Conservation (phyloP, 1,140 invertebrate species). For the Drosophila persimilis region DNA sequence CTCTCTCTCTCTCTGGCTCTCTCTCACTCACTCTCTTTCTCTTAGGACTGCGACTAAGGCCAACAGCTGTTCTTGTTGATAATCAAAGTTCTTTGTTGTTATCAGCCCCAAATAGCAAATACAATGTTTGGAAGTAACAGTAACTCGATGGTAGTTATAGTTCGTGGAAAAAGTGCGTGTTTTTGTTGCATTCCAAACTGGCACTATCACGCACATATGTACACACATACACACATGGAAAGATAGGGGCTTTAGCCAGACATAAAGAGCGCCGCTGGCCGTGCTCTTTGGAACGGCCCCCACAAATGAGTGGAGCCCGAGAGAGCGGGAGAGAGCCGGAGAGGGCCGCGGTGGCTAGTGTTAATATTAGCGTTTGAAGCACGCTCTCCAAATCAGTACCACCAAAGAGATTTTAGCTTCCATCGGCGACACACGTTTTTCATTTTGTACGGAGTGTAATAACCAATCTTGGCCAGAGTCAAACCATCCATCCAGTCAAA, state of each 20-base stretch:
- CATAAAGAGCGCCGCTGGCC: constrained; percentile 13
- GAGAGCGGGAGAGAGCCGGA: constrained; percentile 28
- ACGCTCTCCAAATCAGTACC: constrained; percentile 67
- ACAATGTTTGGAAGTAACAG: constrained; percentile 15
- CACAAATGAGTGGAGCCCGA: constrained; percentile 9
- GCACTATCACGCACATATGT: constrained; percentile 1
- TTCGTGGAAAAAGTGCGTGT: constrained; percentile 36
- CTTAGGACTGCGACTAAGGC: constrained; percentile 17
- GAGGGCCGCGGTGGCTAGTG: constrained; percentile 19
- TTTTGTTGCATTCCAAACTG: constrained; percentile 34
- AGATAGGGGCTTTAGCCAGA: neutral
- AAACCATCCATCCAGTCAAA: constrained; percentile 5
- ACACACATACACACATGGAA: neutral
- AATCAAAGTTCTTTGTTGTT: constrained; percentile 32
- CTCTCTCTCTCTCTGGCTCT: constrained; percentile 3
- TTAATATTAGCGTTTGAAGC: constrained; percentile 71
- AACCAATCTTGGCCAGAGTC: constrained; percentile 40
- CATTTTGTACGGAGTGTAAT: constrained; percentile 44
- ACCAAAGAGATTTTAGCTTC: constrained; percentile 39
- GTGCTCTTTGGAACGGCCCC: constrained; percentile 15
- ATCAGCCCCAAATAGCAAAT: constrained; percentile 5
- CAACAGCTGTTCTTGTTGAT: constrained; percentile 58
- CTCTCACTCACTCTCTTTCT: constrained; percentile 1
- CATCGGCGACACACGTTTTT: constrained; percentile 64
- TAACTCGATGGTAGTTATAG: neutral